These are phyloP conservation scores for Enteromius paludinosus DNA, from an alignment of 2,797 vertebrate species.

Conservation along the genomic window DNA sequence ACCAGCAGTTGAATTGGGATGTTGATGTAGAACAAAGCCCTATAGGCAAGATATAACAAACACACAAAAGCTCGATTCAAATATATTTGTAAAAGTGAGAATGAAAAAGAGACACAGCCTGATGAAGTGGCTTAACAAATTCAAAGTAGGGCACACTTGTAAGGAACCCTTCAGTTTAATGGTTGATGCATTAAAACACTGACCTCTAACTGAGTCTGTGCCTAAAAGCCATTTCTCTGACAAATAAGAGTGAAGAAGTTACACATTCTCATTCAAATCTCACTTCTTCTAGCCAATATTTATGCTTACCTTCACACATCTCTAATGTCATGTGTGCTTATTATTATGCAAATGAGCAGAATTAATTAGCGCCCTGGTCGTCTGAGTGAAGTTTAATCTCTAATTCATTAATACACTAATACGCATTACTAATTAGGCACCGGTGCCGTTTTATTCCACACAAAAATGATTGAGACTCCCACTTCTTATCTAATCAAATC, in stretches of 20 bases:
- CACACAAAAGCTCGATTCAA: background rate
- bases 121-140: slow-evolving; percentile 8
- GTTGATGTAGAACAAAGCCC: background rate
- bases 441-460: slow-evolving; percentile 13
- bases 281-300: background rate
- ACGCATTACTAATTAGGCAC: slow-evolving; percentile 26
- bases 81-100: background rate
- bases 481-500: slow-evolving; percentile 36
- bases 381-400: slow-evolving; percentile 35
- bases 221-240: background rate
- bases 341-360: slow-evolving; percentile 35
- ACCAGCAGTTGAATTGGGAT: background rate
- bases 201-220: slow-evolving; percentile 6
- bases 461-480: slow-evolving; percentile 11
- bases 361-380: slow-evolving; percentile 21
- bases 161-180: slow-evolving; percentile 4
- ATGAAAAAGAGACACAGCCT: background rate
- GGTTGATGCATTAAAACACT: background rate
- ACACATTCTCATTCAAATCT: background rate
- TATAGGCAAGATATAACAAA: background rate
- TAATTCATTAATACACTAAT: slow-evolving; percentile 38
- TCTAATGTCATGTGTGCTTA: slow-evolving; percentile 35
- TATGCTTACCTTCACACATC: slow-evolving; percentile 7
- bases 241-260: background rate
- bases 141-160: background rate